These are phyloP conservation scores for Australoheros facetus DNA, from an alignment of 2,797 vertebrate genomes.

Conservation along the genomic window DNA sequence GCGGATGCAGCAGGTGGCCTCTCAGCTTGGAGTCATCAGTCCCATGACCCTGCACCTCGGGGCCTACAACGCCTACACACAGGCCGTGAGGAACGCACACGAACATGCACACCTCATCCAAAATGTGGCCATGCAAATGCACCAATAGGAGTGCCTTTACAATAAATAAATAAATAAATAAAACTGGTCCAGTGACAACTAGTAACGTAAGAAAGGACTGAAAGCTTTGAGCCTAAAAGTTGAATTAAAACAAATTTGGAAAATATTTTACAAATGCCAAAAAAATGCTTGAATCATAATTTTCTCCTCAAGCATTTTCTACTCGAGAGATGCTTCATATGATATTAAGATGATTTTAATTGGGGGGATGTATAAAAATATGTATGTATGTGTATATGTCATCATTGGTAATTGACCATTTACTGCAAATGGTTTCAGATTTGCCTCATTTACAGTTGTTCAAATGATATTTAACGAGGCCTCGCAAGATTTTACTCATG, in stretches of 20 bases:
- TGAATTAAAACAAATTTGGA: neutral
- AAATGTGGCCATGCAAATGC: neutral
- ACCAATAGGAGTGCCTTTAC: neutral
- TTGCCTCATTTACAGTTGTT: conserved; percentile 53
- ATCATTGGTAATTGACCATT: conserved; percentile 54
- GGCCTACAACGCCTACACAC: conserved; percentile 95
- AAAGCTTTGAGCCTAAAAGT: neutral
- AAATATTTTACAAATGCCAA: neutral
- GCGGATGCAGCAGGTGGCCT: conserved; percentile 96
- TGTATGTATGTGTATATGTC: neutral
- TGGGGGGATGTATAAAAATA: no score
- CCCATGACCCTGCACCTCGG: conserved; percentile 96
- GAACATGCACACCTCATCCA: neutral
- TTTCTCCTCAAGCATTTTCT: neutral
- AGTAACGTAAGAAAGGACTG: neutral
- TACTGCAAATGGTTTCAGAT: conserved; percentile 51
- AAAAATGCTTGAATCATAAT: neutral
- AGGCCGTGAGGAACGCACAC: conserved; percentile 85
- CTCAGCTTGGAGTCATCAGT: conserved; percentile 95
- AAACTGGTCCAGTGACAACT: neutral
- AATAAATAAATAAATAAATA: neutral
- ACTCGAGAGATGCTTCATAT: neutral
- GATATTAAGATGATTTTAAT: conserved; percentile 23
- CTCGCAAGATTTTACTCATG: conserved; percentile 12
- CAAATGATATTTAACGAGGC: conserved; percentile 42